Evolutionary conservation across 2,797 vertebrate species (phyloP).

Genomic region (Tapera naevia): DNA sequence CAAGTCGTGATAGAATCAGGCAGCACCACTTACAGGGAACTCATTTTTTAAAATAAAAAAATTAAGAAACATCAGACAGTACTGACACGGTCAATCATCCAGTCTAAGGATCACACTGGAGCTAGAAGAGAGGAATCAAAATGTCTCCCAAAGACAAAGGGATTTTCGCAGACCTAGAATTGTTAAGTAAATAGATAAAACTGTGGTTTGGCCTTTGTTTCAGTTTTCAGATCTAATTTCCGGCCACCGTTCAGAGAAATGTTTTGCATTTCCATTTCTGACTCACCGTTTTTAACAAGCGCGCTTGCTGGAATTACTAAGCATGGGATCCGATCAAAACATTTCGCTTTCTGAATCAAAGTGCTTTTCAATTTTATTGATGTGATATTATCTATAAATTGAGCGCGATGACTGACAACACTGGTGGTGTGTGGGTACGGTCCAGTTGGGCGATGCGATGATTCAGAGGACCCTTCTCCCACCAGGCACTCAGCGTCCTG

Average conservation of each 20-base stretch:
- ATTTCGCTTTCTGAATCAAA: conserved; percentile 75
- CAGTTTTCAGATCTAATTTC: conserved; percentile 76
- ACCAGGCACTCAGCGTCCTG: rapidly evolving
- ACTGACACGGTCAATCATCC: conserved; percentile 5
- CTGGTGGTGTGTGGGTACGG: neutral
- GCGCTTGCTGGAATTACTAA: conserved; percentile 86
- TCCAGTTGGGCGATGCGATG: rapidly evolving
- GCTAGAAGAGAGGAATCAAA: conserved; percentile 41
- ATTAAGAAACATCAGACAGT: conserved; percentile 8
- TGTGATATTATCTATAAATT: neutral
- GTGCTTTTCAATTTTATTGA: conserved; percentile 53
- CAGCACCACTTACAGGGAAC: conserved; percentile 44
- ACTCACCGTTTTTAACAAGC: conserved; percentile 84
- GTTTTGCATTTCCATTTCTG: conserved; percentile 83
- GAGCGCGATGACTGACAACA: neutral
- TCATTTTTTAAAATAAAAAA: conserved; percentile 52
- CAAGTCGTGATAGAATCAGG: conserved; percentile 35
- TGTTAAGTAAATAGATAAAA: conserved; percentile 64
- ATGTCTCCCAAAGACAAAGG: conserved; percentile 37
- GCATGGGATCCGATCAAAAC: conserved; percentile 80
- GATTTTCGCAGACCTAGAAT: conserved; percentile 45
- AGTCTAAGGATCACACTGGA: conserved; percentile 32
- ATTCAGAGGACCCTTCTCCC: neutral
- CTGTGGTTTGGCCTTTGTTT: conserved; percentile 65
- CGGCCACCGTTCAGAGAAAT: conserved; percentile 72